phyloP scores from a whole-genome alignment of 2,888 invertebrate genomes.

The Meloe dianella region DNA sequence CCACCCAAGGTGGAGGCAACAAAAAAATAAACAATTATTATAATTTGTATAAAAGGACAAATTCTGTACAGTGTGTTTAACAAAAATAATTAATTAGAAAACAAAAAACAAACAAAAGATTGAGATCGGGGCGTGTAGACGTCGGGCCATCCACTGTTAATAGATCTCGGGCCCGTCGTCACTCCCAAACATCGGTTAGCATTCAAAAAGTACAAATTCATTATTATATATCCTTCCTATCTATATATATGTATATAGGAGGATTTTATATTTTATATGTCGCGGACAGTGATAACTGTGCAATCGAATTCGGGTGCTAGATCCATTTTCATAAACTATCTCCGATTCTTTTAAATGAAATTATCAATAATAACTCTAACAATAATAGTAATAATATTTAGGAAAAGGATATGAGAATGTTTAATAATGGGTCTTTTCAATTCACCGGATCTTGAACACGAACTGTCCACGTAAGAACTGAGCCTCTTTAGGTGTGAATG shows the following conservation, averaged over 20 bases:
- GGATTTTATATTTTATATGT: constrained; percentile 49
- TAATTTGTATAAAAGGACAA: constrained; percentile 46
- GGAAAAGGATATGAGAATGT: neutral
- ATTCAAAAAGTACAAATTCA: constrained; percentile 76
- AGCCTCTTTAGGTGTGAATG: constrained; percentile 51
- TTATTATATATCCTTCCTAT: constrained; percentile 57
- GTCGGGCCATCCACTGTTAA: constrained; percentile 45
- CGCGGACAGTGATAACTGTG: constrained; percentile 37
- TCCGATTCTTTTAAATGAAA: neutral
- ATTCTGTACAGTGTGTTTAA: constrained; percentile 50
- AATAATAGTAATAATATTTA: neutral
- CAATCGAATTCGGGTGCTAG: neutral
- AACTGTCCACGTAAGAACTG: constrained; percentile 52
- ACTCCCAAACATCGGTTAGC: constrained; percentile 53
- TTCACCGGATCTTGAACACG: constrained; percentile 29
- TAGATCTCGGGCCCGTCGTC: constrained; percentile 50
- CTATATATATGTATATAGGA: constrained; percentile 22
- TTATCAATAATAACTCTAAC: neutral
- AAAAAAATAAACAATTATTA: constrained; percentile 28
- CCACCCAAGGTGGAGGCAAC: neutral
- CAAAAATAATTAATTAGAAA: constrained; percentile 1
- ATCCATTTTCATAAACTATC: neutral
- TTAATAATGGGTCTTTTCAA: neutral
- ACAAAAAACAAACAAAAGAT: constrained; percentile 31
- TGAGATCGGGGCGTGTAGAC: constrained; percentile 45